These are phyloP conservation scores for Pocillopora grandis DNA, from an alignment of 92 coral and sea anemone genomes.

Conservation along the genomic window DNA sequence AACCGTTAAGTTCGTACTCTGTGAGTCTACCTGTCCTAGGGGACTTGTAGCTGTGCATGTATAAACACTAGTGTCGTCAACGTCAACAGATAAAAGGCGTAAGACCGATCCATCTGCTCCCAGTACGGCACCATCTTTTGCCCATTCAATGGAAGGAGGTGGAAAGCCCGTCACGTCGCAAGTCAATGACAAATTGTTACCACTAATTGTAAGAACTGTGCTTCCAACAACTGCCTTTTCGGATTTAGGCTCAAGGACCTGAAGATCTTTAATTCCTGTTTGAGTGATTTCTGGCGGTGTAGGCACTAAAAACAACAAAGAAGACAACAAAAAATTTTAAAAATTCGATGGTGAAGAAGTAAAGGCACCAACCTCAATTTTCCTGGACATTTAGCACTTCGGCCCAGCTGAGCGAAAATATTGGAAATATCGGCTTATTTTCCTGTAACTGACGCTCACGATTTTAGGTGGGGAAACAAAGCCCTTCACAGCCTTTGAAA, in stretches of 20 bases:
- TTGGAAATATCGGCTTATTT: too few species aligned
- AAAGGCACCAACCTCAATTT: neutral
- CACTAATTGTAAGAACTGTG: slow-evolving; percentile 42
- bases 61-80: slow-evolving; percentile 64
- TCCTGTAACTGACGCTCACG: too few species aligned
- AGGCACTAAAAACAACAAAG: slow-evolving; percentile 19
- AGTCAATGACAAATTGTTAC: slow-evolving; percentile 47
- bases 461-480: too few species aligned
- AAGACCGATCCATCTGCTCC: slow-evolving; percentile 2
- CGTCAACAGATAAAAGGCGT: slow-evolving; percentile 37
- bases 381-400: too few species aligned
- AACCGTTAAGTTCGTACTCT: slow-evolving; percentile 47
- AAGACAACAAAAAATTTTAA: too few species aligned
- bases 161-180: slow-evolving; percentile 61
- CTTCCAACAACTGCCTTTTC: slow-evolving; percentile 49
- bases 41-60: slow-evolving; percentile 70
- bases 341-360: too few species aligned
- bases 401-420: too few species aligned
- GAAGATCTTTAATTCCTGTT: slow-evolving; percentile 28
- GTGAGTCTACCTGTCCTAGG: slow-evolving; percentile 20
- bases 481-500: too few species aligned
- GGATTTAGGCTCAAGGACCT: slow-evolving; percentile 38
- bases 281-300: slow-evolving; percentile 34
- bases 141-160: slow-evolving; percentile 53
- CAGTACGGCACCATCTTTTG: slow-evolving; percentile 22